These are phyloP conservation scores for Papilio demoleus DNA, from an alignment of 2,888 invertebrate species.

Conservation along the genomic window DNA sequence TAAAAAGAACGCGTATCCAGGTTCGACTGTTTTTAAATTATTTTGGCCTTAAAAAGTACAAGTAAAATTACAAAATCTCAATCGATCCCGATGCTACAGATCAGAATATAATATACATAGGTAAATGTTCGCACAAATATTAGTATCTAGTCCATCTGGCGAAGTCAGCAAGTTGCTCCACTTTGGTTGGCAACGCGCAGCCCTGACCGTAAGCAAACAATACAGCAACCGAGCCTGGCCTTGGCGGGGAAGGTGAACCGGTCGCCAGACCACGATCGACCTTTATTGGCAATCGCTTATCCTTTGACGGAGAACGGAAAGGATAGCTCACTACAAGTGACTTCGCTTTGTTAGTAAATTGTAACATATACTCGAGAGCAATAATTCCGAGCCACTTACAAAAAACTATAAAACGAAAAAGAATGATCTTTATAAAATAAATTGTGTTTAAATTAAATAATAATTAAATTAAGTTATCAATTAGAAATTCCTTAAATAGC, in stretches of 20 bases:
- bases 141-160: neutral
- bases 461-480: no score
- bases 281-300: slow-evolving; percentile 32
- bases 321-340: slow-evolving; percentile 13
- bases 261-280: slow-evolving; percentile 32
- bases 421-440: no score
- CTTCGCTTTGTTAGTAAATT: neutral
- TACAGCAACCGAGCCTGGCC: slow-evolving; percentile 22
- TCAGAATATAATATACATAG: neutral
- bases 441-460: no score
- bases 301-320: slow-evolving; percentile 36
- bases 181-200: slow-evolving; percentile 25
- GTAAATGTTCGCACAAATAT: neutral
- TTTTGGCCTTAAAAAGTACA: no score
- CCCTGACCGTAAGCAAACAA: slow-evolving; percentile 37
- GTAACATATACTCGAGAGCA: neutral
- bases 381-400: no score
- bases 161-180: slow-evolving; percentile 15
- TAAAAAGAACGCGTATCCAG: no score
- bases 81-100: neutral
- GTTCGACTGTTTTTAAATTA: no score
- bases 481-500: no score
- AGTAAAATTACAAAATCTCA: no score
- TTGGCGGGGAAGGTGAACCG: slow-evolving; percentile 34
- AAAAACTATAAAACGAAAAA: no score